Conservation (phyloP, 2,888 invertebrate genomes). For the Agrenia bidenticulata region DNA sequence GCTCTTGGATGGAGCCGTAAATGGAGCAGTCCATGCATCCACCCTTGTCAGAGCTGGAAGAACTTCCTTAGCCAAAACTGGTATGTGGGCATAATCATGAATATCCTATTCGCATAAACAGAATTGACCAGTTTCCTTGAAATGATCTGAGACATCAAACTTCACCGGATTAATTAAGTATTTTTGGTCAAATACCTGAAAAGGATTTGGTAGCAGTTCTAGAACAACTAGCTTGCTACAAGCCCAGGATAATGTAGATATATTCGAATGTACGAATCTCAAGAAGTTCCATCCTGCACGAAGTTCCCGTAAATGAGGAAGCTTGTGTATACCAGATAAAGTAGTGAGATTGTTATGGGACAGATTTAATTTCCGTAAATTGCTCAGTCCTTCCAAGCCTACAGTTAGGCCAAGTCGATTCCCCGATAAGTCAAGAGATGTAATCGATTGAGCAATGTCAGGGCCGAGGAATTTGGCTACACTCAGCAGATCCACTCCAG, state of each 20-base stretch:
- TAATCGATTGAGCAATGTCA: slow-evolving; percentile 38
- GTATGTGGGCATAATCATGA: slow-evolving; percentile 49
- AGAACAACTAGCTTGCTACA: slow-evolving; percentile 40
- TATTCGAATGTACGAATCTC: slow-evolving; percentile 47
- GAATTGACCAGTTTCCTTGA: too few species aligned
- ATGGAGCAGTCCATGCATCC: slow-evolving; percentile 47
- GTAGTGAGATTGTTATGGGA: slow-evolving; percentile 51
- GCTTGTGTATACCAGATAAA: slow-evolving; percentile 43
- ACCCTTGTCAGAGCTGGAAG: slow-evolving; percentile 44
- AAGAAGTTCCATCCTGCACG: slow-evolving; percentile 50
- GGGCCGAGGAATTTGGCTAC: slow-evolving; percentile 43
- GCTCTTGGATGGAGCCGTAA: slow-evolving; percentile 19
- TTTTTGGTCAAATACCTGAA: slow-evolving; percentile 35
- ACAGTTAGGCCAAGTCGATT: slow-evolving; percentile 44
- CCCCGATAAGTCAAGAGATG: slow-evolving; percentile 47
- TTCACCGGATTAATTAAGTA: not conserved
- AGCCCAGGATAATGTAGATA: slow-evolving; percentile 44
- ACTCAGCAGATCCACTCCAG: slow-evolving; percentile 13
- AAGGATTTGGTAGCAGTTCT: slow-evolving; percentile 51
- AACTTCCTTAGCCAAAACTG: slow-evolving; percentile 39
- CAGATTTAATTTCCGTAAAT: slow-evolving; percentile 47
- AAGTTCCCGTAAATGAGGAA: slow-evolving; percentile 48
- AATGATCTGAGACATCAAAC: too few species aligned
- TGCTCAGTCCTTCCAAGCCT: slow-evolving; percentile 45
- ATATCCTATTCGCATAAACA: slow-evolving; percentile 48